Evolutionary conservation across 2,113 vertebrate species (phyloP).

Genomic region (Datnioides undecimradiatus): DNA sequence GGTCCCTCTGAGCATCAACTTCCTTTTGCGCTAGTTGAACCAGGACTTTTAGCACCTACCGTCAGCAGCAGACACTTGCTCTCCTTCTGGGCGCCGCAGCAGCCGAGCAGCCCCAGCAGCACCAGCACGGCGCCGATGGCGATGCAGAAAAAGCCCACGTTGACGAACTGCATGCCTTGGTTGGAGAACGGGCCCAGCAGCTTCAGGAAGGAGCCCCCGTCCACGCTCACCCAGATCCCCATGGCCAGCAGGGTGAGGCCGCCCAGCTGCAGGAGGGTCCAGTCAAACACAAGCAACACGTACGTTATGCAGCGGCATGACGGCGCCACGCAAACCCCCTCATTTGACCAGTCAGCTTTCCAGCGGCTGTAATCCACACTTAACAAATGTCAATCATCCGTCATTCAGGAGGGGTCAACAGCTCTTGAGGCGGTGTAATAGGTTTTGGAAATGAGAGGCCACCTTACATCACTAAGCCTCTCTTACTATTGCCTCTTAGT

Average conservation of each 20-base stretch:
- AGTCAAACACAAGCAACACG: not conserved
- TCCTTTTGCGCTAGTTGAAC: no score
- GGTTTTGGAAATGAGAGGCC: conserved; percentile 25
- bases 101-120: conserved; percentile 90
- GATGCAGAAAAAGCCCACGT: conserved; percentile 90
- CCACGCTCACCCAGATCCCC: conserved; percentile 91
- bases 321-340: not conserved
- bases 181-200: conserved; percentile 81
- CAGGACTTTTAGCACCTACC: conserved; percentile 77
- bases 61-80: conserved; percentile 93
- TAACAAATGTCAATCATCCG: conserved; percentile 10
- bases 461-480: conserved; percentile 24
- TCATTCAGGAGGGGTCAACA: conserved; percentile 2
- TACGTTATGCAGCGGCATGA: not conserved
- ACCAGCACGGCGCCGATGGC: conserved; percentile 85
- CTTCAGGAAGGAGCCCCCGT: conserved; percentile 82
- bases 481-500: not conserved
- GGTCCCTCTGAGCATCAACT: no score
- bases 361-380: not conserved
- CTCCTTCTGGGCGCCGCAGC: conserved; percentile 87
- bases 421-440: conserved; percentile 14
- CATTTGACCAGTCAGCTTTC: not conserved
- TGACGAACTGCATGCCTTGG: conserved; percentile 81
- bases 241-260: conserved; percentile 86
- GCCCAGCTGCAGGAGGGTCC: conserved; percentile 80